Conservation (phyloP, 2,797 vertebrate species). For the Hyperoplus immaculatus region DNA sequence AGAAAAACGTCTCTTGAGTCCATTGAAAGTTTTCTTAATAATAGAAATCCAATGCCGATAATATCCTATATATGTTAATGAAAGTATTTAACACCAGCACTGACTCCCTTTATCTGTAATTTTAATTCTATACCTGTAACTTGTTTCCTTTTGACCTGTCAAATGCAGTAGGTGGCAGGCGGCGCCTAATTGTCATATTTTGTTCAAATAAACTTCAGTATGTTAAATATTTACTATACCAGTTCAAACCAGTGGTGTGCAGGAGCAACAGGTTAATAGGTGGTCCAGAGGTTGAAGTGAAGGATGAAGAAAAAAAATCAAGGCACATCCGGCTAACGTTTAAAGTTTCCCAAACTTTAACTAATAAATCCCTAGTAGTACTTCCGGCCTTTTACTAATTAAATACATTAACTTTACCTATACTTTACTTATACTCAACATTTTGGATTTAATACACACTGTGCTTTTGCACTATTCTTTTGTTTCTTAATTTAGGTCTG, state of each 20-base stretch:
- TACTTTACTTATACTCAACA: too few relatives aligned
- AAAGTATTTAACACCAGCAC: neutral
- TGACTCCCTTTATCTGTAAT: neutral
- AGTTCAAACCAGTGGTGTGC: neutral
- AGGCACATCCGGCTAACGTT: constrained; percentile 75
- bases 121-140: neutral
- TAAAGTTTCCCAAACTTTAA: neutral
- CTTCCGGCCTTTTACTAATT: neutral
- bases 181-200: too few relatives aligned
- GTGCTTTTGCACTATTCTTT: too few relatives aligned
- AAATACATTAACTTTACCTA: too few relatives aligned
- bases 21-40: neutral
- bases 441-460: too few relatives aligned
- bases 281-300: constrained; percentile 3
- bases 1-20: constrained; percentile 18
- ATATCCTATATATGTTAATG: neutral
- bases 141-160: neutral
- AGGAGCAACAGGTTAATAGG: neutral
- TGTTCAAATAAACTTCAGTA: neutral
- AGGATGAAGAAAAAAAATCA: neutral
- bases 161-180: neutral
- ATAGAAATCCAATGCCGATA: neutral
- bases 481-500: too few relatives aligned
- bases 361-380: neutral
- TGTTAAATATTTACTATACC: neutral